Evolutionary conservation across 2,888 invertebrate genomes (phyloP).

Genomic region (Acrobasis suavella): DNA sequence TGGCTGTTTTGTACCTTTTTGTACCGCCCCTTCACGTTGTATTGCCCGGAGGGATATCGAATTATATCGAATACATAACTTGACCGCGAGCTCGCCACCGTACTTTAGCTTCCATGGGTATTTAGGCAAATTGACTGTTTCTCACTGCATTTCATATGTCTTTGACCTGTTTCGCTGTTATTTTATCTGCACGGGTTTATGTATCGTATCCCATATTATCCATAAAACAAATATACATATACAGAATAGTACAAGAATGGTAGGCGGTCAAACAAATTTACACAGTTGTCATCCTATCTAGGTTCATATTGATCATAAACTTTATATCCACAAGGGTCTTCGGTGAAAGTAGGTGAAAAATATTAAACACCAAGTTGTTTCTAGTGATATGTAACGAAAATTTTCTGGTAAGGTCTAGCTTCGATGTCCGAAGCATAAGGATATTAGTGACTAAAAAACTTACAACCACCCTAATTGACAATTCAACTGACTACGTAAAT

Average conservation of each 20-base stretch:
- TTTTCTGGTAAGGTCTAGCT: slow-evolving; percentile 41
- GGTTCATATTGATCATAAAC: slow-evolving; percentile 4
- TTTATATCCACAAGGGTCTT: slow-evolving; percentile 19
- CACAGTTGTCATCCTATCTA: slow-evolving; percentile 9
- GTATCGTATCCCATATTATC: slow-evolving; percentile 9
- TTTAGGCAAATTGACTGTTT: background rate
- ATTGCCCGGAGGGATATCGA: slow-evolving; percentile 9
- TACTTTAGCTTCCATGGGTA: background rate
- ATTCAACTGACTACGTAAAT: slow-evolving; percentile 34
- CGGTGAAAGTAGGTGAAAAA: slow-evolving; percentile 30
- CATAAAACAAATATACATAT: slow-evolving; percentile 16
- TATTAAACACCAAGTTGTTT: slow-evolving; percentile 26
- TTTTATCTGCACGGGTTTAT: background rate
- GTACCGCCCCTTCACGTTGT: background rate
- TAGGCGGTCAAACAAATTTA: slow-evolving; percentile 18
- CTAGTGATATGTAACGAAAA: slow-evolving; percentile 28
- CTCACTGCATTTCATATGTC: background rate
- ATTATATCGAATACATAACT: slow-evolving; percentile 1
- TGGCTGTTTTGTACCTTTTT: background rate
- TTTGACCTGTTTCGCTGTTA: background rate
- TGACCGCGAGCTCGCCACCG: background rate
- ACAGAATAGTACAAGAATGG: background rate
- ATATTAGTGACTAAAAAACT: slow-evolving; percentile 44
- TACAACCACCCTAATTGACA: slow-evolving; percentile 43
- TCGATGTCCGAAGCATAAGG: slow-evolving; percentile 36